Evolutionary conservation across 2,888 invertebrate genomes (phyloP).

Genomic region (Cybosia mesomella): DNA sequence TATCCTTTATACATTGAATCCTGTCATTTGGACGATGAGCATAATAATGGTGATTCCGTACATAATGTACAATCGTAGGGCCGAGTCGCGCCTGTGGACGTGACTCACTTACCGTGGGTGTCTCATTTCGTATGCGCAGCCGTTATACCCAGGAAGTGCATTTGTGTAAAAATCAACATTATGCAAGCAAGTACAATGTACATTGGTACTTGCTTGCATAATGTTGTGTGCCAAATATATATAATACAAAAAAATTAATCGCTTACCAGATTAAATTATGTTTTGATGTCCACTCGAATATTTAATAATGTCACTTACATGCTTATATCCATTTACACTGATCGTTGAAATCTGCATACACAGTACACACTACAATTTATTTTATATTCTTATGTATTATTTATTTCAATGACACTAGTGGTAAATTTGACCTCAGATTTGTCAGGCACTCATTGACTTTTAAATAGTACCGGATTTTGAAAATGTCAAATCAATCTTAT

Average conservation of each 20-base stretch:
- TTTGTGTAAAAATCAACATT: too few relatives aligned
- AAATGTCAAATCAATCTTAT: constrained; percentile 2
- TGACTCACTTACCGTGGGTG: constrained; percentile 76
- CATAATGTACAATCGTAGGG: constrained; percentile 53
- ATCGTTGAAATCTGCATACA: neutral
- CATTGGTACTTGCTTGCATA: constrained; percentile 52
- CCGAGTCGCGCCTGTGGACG: constrained; percentile 52
- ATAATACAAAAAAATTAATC: constrained; percentile 14
- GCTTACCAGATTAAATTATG: neutral
- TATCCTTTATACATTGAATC: constrained; percentile 64
- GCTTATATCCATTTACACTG: constrained; percentile 3
- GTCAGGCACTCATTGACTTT: constrained; percentile 32
- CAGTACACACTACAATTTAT: neutral
- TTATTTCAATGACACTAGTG: constrained; percentile 33
- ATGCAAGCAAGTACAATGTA: too few relatives aligned
- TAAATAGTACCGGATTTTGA: constrained; percentile 40
- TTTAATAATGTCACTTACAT: constrained; percentile 1
- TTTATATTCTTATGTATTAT: neutral
- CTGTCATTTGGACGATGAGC: constrained; percentile 54
- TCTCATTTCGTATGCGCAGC: constrained; percentile 74
- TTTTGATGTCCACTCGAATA: neutral
- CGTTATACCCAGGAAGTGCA: constrained; percentile 79
- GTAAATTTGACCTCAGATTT: constrained; percentile 22
- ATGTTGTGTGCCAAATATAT: constrained; percentile 55
- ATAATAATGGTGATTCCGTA: constrained; percentile 57